phyloP scores from a whole-genome alignment of 37 sponge, comb jelly and placozoan genomes.

The Chondrosia reniformis region DNA sequence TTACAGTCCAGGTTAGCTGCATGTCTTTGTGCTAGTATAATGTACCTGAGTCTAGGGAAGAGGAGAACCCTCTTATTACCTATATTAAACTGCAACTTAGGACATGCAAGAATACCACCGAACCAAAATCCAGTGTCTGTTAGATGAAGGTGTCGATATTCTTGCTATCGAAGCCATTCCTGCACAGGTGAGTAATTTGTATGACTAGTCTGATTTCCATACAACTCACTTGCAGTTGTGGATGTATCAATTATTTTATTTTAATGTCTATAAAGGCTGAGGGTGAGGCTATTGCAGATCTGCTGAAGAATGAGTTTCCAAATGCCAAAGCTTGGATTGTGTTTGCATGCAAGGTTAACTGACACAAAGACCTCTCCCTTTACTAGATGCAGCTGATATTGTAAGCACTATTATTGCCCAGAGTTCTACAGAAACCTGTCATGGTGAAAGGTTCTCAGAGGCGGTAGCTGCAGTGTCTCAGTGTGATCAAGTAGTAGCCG shows the following conservation, averaged over 20 bases:
- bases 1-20: too few relatives aligned
- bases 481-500: slow-evolving; percentile 50
- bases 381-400: background rate
- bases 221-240: too few relatives aligned
- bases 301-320: slow-evolving; percentile 57
- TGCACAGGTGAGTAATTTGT: background rate
- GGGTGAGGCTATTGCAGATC: slow-evolving; percentile 40
- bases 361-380: too few relatives aligned
- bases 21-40: too few relatives aligned
- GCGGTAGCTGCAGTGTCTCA: slow-evolving; percentile 34
- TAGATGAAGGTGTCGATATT: background rate
- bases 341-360: slow-evolving; percentile 82
- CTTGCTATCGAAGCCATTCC: slow-evolving; percentile 7
- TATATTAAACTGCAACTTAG: background rate
- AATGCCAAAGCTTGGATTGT: slow-evolving; percentile 59
- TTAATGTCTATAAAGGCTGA: slow-evolving; percentile 27
- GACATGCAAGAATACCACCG: slow-evolving; percentile 4
- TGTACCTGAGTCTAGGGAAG: too few relatives aligned
- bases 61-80: too few relatives aligned
- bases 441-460: slow-evolving; percentile 68
- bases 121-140: slow-evolving; percentile 11
- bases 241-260: background rate
- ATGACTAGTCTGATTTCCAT: too few relatives aligned
- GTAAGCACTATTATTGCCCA: background rate
- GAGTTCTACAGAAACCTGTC: slow-evolving; percentile 52